Percentiles rank a stretch among this genome's conserved stretches.
Conservation (phyloP, 2,888 invertebrate genomes). For the Drosophila merina region DNA sequence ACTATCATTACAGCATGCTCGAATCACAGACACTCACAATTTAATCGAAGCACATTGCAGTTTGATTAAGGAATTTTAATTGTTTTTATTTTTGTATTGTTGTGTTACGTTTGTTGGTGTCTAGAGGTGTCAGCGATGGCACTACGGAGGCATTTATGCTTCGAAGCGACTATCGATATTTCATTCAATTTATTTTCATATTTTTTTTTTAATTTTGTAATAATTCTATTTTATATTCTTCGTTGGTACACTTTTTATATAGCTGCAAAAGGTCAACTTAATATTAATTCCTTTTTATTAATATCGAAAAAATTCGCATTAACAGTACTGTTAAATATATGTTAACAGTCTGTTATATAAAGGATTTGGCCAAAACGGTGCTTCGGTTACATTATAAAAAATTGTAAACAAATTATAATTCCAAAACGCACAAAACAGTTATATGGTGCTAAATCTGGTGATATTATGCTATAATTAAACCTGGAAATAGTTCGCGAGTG, state of each 20-base stretch:
- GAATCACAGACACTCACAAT: constrained; percentile 4
- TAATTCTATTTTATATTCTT: too few species aligned
- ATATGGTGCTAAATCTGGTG: background rate
- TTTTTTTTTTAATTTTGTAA: too few species aligned
- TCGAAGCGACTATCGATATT: background rate
- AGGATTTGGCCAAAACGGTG: too few species aligned
- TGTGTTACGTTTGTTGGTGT: constrained; percentile 17
- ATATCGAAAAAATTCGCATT: too few species aligned
- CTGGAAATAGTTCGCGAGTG: background rate
- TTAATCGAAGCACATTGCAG: background rate
- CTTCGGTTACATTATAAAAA: constrained; percentile 7
- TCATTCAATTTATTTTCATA: too few species aligned
- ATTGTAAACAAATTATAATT: constrained; percentile 43
- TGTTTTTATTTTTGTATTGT: constrained; percentile 40
- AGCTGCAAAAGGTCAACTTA: too few species aligned
- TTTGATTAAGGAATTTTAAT: constrained; percentile 27
- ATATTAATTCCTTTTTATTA: too few species aligned
- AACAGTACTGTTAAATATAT: too few species aligned
- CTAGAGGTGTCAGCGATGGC: background rate
- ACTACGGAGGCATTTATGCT: background rate
- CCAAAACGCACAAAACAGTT: constrained; percentile 11
- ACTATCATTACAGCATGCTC: background rate
- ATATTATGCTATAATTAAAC: background rate
- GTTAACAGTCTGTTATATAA: too few species aligned
- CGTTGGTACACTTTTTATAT: too few species aligned